These are phyloP conservation scores for Thamnophis sirtalis DNA, from an alignment of 2,113 vertebrate species.

Conservation along the genomic window DNA sequence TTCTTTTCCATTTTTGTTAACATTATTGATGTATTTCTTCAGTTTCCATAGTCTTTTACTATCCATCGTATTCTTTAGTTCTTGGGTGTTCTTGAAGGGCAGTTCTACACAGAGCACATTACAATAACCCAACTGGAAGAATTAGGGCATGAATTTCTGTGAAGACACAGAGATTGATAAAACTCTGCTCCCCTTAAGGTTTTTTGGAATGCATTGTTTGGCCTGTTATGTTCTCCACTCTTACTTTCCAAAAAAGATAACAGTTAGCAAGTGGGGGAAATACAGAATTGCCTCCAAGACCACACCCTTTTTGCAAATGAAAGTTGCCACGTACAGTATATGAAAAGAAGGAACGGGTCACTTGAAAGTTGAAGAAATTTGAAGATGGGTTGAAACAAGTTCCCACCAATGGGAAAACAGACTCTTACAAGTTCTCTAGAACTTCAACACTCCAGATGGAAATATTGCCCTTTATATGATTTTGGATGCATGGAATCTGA, in stretches of 20 bases:
- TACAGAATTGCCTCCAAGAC: not conserved
- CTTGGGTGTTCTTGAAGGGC: not conserved
- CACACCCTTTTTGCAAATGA: not conserved
- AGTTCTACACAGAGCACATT: not conserved
- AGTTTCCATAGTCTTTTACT: not conserved
- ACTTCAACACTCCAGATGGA: not conserved
- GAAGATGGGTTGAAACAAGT: not conserved
- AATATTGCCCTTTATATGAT: not conserved
- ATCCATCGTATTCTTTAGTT: not conserved
- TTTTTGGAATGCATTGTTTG: not conserved
- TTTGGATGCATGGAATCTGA: not conserved
- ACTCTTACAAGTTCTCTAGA: not conserved
- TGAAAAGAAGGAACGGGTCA: not conserved
- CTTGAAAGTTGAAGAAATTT: not conserved
- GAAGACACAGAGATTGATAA: not conserved
- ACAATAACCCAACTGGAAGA: not conserved
- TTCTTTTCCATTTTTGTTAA: not conserved
- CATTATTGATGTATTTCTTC: not conserved
- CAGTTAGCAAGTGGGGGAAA: not conserved
- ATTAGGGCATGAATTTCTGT: not conserved
- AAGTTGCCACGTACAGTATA: not conserved
- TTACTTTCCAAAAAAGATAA: not conserved
- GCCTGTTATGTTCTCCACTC: not conserved
- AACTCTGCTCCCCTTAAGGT: not conserved
- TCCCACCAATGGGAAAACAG: not conserved